Evolutionary conservation across 1,140 invertebrate species (phyloP).

Genomic region (Zaprionus vittiger): DNA sequence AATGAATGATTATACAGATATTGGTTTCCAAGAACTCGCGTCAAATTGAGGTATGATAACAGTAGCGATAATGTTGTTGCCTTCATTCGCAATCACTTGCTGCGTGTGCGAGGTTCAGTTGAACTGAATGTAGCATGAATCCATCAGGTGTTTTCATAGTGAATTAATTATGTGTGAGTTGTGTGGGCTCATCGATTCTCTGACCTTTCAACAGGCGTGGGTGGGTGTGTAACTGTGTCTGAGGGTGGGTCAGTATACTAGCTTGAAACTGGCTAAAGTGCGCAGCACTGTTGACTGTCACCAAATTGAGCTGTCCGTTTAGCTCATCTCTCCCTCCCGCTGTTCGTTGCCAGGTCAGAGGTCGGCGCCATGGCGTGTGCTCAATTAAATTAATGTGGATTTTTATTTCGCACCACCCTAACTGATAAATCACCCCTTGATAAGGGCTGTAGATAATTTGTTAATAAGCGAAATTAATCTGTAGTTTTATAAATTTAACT

Average conservation of each 20-base stretch:
- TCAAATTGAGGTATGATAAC: not conserved
- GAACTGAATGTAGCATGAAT: slow-evolving; percentile 1
- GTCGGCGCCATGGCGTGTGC: slow-evolving; percentile 20
- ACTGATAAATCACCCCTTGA: slow-evolving; percentile 32
- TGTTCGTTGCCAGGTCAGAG: not conserved
- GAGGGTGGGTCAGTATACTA: not conserved
- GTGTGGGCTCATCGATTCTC: slow-evolving; percentile 17
- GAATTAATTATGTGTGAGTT: slow-evolving; percentile 51
- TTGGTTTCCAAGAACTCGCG: no score
- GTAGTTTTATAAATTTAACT: slow-evolving; percentile 12
- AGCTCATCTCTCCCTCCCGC: not conserved
- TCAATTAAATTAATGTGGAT: slow-evolving; percentile 43
- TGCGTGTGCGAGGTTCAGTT: not conserved
- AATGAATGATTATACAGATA: no score
- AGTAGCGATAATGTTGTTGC: not conserved
- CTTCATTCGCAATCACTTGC: not conserved
- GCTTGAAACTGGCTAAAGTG: slow-evolving; percentile 2
- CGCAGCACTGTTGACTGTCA: slow-evolving; percentile 21
- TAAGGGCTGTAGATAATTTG: slow-evolving; percentile 8
- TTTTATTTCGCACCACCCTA: slow-evolving; percentile 23
- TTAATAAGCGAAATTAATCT: slow-evolving; percentile 11
- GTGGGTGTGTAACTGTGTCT: not conserved
- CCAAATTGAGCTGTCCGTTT: slow-evolving; percentile 34
- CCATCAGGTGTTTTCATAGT: slow-evolving; percentile 44
- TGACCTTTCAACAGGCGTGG: slow-evolving; percentile 11